A percentile compares a stretch with the other conserved stretches of the same genome.
Conservation (phyloP, 2,113 vertebrate species). For the Equus quagga region DNA sequence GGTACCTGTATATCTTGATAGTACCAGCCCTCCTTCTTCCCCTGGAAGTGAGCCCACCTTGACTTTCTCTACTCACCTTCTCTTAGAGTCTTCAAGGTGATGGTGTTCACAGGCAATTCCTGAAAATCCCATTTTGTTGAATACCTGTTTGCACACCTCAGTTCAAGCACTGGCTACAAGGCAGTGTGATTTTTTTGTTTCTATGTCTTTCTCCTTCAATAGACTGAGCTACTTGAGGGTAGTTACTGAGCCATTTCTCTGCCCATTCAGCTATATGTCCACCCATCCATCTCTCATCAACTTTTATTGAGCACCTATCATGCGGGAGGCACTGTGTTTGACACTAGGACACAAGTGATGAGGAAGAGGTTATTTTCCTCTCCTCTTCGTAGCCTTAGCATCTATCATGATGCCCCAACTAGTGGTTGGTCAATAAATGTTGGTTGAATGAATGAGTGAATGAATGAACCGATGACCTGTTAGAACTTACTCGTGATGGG, state of each 20-base stretch:
- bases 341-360: background rate
- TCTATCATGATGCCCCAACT: background rate
- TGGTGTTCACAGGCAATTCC: background rate
- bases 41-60: background rate
- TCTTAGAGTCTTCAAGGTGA: background rate
- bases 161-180: background rate
- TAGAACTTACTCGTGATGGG: background rate
- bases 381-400: background rate
- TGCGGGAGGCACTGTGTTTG: background rate
- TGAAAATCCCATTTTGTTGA: background rate
- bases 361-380: background rate
- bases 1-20: fast-evolving
- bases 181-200: background rate
- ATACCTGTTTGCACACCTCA: background rate
- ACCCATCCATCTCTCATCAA: background rate
- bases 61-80: background rate
- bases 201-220: background rate
- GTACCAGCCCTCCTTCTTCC: background rate
- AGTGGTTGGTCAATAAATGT: background rate
- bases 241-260: background rate
- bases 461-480: background rate
- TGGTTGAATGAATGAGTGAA: background rate
- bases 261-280: too few species aligned
- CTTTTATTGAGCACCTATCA: background rate
- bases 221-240: background rate